Base-by-base conservation (phyloP, 2,113 vertebrate species). In the Zosterops borbonicus region DNA sequence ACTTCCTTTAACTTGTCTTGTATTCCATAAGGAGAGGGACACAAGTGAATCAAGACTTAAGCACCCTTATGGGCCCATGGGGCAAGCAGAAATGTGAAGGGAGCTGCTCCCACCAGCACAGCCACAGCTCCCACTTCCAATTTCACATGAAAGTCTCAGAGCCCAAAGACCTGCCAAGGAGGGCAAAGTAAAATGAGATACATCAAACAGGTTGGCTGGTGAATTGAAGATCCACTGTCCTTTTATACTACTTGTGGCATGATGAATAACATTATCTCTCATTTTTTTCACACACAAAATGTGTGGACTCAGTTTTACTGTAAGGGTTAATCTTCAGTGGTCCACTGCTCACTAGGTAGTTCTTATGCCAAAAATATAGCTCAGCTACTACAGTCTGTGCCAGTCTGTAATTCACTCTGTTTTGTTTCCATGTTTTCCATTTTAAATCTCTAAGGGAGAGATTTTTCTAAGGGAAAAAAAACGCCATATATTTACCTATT, bases 61-160 rank as follows among this genome's bases (percentile, higher is more conserved):
- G 11, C 17, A 56, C 2, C 5, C 14, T 2, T 27, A 14, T 15
- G 7, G 12, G 7, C 3, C 4, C 0, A 2, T 27, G 7, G 10
- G 12, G 1, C 5, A 53, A 29, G 33, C 4, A 28, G 1, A 42
- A 69, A 22, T 24, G 9, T 25, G 24, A 47, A 11, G 25, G 4
- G 7, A 3, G 2, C 14, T 44, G 24, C 2, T 79, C 5, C 25
- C 27, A 46, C 4, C 18, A 63, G 12, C 24, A 17, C 3, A 64
- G 22, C 14, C 27, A 29, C 12, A 33, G 14, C 3, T 59, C 4
- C 6, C 3, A 1, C 21, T 39, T 83, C 23, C 13, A 68, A 4
- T 11, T 67, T 60, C 12, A 27, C 9, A 1, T 8, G 3, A 14
- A 52, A 33, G 10, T 11, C 20, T 58, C n/a, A 52, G 9, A 81